A percentile compares a stretch with the other conserved stretches of the same genome.
Conservation (phyloP, 2,888 invertebrate species). For the Hermaeophaga mercurialis region DNA sequence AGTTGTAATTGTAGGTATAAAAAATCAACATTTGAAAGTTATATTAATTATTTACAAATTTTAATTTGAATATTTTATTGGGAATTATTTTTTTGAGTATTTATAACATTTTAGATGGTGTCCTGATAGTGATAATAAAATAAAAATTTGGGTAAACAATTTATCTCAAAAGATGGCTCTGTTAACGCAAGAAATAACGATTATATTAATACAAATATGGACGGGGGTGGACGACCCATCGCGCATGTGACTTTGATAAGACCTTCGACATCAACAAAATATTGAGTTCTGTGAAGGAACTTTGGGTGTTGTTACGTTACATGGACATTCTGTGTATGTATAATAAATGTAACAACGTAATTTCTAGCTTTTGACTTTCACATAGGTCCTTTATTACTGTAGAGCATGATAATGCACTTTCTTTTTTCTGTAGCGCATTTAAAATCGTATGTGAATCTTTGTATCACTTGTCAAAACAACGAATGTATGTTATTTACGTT, state of each 20-base stretch:
- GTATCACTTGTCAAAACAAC: background rate
- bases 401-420: conserved; percentile 13
- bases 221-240: background rate
- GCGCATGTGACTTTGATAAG: conserved; percentile 34
- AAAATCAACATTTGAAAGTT: no score
- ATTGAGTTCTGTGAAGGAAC: conserved; percentile 15
- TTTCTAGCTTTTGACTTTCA: background rate
- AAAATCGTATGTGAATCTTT: background rate
- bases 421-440: background rate
- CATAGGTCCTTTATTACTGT: background rate
- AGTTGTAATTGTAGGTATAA: no score
- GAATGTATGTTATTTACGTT: no score
- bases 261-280: conserved; percentile 30
- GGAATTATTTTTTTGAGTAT: no score
- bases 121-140: no score
- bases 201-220: background rate
- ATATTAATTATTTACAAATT: no score
- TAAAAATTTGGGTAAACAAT: no score
- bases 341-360: conserved; percentile 12
- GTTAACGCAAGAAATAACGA: no score
- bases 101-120: no score
- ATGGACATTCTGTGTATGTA: conserved; percentile 19
- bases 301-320: conserved; percentile 13
- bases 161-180: no score
- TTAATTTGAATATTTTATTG: no score